Base-by-base conservation (phyloP, 2,113 vertebrate species). In the Seriola aureovittata region DNA sequence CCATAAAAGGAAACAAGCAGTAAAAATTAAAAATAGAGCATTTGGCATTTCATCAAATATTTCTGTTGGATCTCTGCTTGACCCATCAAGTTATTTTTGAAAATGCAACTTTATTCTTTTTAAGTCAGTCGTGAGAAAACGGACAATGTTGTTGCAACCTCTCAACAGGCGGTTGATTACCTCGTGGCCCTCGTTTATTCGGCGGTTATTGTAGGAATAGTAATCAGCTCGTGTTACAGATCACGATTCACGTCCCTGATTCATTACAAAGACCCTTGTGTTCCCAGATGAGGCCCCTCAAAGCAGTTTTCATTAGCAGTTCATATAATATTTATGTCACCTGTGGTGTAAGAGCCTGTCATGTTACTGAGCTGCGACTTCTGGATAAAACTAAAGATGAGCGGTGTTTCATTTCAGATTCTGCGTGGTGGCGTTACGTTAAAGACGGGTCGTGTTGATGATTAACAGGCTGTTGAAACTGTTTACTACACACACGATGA, bases 281-380 rank as follows among this genome's bases (percentile, higher is more conserved):
- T 75, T 71, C 13, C 36, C 48, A n/a, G 21, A 42, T 29, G 69
- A 32, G 55, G 62, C 59, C 66, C 50, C n/a, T 58, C 25, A 11
- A 38, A 58, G 29, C 78, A 48, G 71, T 55, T 19, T 77, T 81
- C 34, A 75, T 72, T 54, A 58, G 73, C 50, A 3, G 13, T 6
- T 55, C 66, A 73, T 89, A 71, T 36, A 50, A 71, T 74, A 68
- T 86, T 81, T 19, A 81, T 58, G 34, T 74, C 17, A 10, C 23
- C 4, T 38, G 29, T 40, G 23, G 5, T 14, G 21, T 40, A 52
- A 36, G 36, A 50, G 54, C 7, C n/a, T 21, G 38, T 38, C 55
- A 21, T 64, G 82, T 81, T 32, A 64, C 48, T 48, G 44, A 60
- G 21, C 19, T 16, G 3, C 21, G 48, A 29, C 7, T 8, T 12